These are phyloP conservation scores for Drosophila nigromelanica DNA, from an alignment of 1,140 invertebrate genomes.

Conservation along the genomic window DNA sequence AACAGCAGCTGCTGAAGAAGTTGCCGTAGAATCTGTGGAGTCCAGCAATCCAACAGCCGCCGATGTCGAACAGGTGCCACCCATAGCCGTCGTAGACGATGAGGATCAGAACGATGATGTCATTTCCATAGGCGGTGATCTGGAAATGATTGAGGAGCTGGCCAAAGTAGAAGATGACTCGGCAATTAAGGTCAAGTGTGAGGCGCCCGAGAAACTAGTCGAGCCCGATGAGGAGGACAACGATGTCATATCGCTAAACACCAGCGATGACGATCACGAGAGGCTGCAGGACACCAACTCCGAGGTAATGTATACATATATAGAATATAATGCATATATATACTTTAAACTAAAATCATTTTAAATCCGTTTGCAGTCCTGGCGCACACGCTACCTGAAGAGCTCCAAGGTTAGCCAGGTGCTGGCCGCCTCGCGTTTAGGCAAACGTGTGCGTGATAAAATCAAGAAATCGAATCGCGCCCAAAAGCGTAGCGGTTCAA, in stretches of 20 bases:
- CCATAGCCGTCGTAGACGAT: conserved; percentile 45
- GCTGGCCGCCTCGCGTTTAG: conserved; percentile 85
- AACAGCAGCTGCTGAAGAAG: not conserved
- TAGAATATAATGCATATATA: not conserved
- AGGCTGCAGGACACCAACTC: conserved; percentile 48
- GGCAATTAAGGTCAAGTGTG: conserved; percentile 17
- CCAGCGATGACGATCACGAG: conserved; percentile 75
- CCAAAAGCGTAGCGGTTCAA: conserved; percentile 52
- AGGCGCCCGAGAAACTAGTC: conserved; percentile 27
- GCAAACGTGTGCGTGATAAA: conserved; percentile 86
- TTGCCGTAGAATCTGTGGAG: not conserved
- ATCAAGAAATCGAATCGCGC: conserved; percentile 85
- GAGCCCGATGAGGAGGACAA: conserved; percentile 63
- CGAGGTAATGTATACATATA: conserved; percentile 48
- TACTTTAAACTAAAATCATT: conserved; percentile 5
- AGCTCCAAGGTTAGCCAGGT: conserved; percentile 86
- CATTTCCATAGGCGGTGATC: conserved; percentile 78
- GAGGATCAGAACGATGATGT: conserved; percentile 82
- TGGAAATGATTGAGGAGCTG: conserved; percentile 76
- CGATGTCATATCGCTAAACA: conserved; percentile 76
- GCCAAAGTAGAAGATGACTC: conserved; percentile 56
- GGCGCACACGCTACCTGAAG: conserved; percentile 82
- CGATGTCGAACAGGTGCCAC: conserved; percentile 3
- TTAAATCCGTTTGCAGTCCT: conserved; percentile 52
- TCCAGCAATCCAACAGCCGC: not conserved